Evolutionary conservation across 92 coral and sea anemone species (phyloP), one percentile per base, ranked within the genome.

Genomic region (Porites rus): DNA sequence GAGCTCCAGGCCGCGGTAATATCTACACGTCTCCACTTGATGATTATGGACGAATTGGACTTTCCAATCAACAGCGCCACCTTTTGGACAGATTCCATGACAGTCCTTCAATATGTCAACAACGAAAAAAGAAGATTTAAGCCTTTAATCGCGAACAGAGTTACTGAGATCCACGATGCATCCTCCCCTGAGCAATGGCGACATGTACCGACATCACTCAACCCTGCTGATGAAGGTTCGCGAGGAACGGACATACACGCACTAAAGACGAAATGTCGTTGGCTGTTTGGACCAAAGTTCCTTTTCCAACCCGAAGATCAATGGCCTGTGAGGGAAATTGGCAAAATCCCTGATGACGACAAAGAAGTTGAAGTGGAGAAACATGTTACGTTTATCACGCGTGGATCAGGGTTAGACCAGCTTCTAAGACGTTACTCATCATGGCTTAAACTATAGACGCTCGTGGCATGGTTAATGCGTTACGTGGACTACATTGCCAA

Each of bases 261-360:
- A 17, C 75, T 91, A 25, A 72, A 74, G 52, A 63, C 80, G 10
- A 21, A 43, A 12, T 82, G 82, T 64, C 94, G 81, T 65, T 92
- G 92, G 92, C 77, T 71, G 76, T 28, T 72, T 1, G 87, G 94
- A 8, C 89, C 91, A 31, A 13, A 46, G n/a, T 91, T 88, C 65
- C 91, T 91, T 18, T 73, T 80, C 83, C 82, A 58, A 22, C 75
- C 86, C 7, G 87, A 70, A 58, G 88, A 86, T n/a, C 91, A 87
- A 56, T 91, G 94, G 94, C 94, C 91, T 20, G 38, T 52, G 11
- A 24, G 38, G 51, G 51, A 56, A 24, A 75, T 83, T 8, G 75
- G 61, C 2, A 85, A 81, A 2, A 10, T 91, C n/a, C 85, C 91
- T 28, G 91, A 91, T 46, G 81, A 74, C 58, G 94, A 91, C 28